These are phyloP conservation scores for Gracilinanus agilis DNA, from an alignment of 2,113 vertebrate genomes.

Conservation along the genomic window DNA sequence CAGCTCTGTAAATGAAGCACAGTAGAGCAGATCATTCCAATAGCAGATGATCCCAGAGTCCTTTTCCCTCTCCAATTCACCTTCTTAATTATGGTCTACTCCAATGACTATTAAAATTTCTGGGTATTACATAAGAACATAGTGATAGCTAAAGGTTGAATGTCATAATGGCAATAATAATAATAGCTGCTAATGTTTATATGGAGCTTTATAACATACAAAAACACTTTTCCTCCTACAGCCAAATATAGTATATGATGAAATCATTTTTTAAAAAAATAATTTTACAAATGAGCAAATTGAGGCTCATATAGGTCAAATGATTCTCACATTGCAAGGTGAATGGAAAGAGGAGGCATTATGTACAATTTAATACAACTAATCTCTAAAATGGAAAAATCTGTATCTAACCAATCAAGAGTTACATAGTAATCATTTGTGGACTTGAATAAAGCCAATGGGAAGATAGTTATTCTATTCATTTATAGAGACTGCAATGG, in stretches of 20 bases:
- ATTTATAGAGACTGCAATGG: not conserved
- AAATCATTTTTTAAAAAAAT: not conserved
- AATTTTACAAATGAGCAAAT: not conserved
- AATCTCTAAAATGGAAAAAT: not conserved
- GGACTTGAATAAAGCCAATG: not conserved
- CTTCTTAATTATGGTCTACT: constrained; percentile 4
- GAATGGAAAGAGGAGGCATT: not conserved
- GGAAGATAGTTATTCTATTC: not conserved
- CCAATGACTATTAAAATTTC: not conserved
- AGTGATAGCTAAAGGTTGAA: not conserved
- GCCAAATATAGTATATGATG: not conserved
- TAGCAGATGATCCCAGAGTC: constrained; percentile 17
- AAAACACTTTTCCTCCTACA: not conserved
- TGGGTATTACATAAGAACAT: not conserved
- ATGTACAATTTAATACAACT: not conserved
- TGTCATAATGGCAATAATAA: not conserved
- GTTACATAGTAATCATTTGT: not conserved
- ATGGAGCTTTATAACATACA: not conserved
- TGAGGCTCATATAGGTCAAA: not conserved
- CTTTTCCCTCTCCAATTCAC: not conserved
- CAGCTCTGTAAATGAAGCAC: constrained; percentile 1
- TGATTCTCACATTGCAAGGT: not conserved
- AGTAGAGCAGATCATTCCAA: not conserved
- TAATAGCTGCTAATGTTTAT: not conserved
- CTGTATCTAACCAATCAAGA: not conserved